Evolutionary conservation across 2,888 invertebrate species (phyloP).

Genomic region (Luperina nickerlii): DNA sequence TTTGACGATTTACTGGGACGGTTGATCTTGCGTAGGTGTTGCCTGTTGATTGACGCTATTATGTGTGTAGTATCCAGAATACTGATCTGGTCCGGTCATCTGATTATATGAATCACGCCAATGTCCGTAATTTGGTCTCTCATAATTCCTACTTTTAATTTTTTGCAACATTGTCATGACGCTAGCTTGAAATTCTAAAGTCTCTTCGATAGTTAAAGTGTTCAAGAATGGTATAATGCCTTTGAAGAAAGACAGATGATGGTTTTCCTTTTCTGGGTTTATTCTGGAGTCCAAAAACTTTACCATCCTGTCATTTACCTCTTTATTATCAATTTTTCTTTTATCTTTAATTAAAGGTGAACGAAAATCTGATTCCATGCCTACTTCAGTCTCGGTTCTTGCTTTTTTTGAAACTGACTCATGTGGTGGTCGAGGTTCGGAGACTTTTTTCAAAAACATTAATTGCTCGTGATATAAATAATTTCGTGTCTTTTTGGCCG

Average conservation of each 20-base stretch:
- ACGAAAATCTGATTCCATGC: constrained; percentile 61
- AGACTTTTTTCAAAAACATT: constrained; percentile 63
- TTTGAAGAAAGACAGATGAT: constrained; percentile 63
- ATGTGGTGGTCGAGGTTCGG: constrained; percentile 56
- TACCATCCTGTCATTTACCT: constrained; percentile 58
- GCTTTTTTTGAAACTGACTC: constrained; percentile 58
- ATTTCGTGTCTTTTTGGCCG: constrained; percentile 57
- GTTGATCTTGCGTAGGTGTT: constrained; percentile 67
- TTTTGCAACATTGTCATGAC: constrained; percentile 60
- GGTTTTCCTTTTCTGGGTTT: constrained; percentile 63
- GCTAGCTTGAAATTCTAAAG: constrained; percentile 64
- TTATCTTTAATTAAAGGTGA: constrained; percentile 62
- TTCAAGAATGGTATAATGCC: constrained; percentile 60
- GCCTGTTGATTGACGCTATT: constrained; percentile 62
- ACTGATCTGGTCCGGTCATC: constrained; percentile 66
- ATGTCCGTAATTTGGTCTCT: constrained; percentile 68
- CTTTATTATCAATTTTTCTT: constrained; percentile 58
- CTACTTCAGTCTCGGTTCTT: constrained; percentile 60
- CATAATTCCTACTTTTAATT: constrained; percentile 68
- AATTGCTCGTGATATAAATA: constrained; percentile 64
- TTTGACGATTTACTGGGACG: constrained; percentile 60
- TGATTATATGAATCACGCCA: constrained; percentile 66
- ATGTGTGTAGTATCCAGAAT: constrained; percentile 66
- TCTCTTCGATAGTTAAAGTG: constrained; percentile 62
- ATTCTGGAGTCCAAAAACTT: constrained; percentile 63